Base-by-base conservation (phyloP, 2,888 invertebrate genomes). In the Rhabditoides inermis region DNA sequence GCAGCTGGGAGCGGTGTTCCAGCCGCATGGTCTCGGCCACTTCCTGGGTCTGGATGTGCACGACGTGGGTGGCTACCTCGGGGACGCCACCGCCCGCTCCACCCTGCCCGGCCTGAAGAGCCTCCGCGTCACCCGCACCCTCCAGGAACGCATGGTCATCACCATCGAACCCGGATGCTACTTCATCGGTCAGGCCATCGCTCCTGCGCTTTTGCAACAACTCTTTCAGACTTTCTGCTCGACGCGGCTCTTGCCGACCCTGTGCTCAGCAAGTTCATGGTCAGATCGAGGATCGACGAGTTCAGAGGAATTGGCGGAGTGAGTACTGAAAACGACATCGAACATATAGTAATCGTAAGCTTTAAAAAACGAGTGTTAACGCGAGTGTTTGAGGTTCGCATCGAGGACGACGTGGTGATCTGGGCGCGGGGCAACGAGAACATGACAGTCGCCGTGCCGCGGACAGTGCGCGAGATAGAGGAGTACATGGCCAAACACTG, bases 91-190 rank as follows among this genome's bases (percentile, higher is more conserved):
- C n/a, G n/a, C 72, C 2, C 83, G 92, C 25, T 84, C 85, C 0
- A 76, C 77, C 0, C 77, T 82, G 52, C 82, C 85, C 0, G 88
- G 89, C 27, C 77, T 90, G 2, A 82, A 84, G 32, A 83, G 84
- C 46, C 82, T 95, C 61, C 83, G 95, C 61, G 92, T 89, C 1
- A 87, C 88, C 0, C 82, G 95, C 15, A 75, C 79, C 1, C 69
- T 82, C 41, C 63, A 82, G 58, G 81, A 85, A 15, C 84, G 86
- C 66, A 95, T 95, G 95, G 61, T 64, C 10, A 81, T 98, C 35
- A 98, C 95, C 2, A 84, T 95, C 15, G 98, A 98, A 77, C 95
- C 95, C 0, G 95, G 95, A 42, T 90, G 92, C 78, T 98, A 98
- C 78, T 98, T 98, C 76, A 89, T 94, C 72, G 85, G n/a, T n/a